Evolutionary conservation across 64 coral and sea anemone genomes (phyloP).

Genomic region (Pachyseris speciosa): DNA sequence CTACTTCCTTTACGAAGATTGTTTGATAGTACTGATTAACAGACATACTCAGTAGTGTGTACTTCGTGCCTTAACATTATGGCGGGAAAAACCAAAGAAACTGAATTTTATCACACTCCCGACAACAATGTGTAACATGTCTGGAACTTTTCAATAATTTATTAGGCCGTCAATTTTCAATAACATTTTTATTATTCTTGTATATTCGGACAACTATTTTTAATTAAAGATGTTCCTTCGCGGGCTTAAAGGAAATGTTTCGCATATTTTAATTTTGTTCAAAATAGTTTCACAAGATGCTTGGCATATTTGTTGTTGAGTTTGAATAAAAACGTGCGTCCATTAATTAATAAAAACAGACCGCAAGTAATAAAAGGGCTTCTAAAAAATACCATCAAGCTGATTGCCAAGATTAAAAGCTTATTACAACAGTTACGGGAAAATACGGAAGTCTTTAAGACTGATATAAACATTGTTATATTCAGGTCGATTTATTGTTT

Average conservation of each 20-base stretch:
- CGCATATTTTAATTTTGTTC: constrained; percentile 25
- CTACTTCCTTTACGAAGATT: no score
- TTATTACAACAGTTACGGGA: not conserved
- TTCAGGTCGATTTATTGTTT: constrained; percentile 29
- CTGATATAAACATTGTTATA: not conserved
- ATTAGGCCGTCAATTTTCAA: not conserved
- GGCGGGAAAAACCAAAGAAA: no score
- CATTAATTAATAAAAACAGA: not conserved
- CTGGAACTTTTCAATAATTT: not conserved
- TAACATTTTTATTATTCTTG: not conserved
- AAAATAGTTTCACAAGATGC: not conserved
- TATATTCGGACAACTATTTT: not conserved
- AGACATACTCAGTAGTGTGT: no score
- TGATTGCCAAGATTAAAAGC: not conserved
- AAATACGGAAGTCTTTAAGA: constrained; percentile 12
- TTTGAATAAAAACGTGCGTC: not conserved
- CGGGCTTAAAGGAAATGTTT: not conserved
- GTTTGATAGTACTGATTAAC: no score
- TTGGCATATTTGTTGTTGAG: constrained; percentile 5
- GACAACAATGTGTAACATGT: not conserved
- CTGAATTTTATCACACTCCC: not conserved
- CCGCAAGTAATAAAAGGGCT: not conserved
- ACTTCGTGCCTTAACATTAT: no score
- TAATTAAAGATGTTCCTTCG: not conserved
- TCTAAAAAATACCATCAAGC: not conserved